phyloP scores from a whole-genome alignment of 2,888 invertebrate species.

The Pristionchus exspectatus region DNA sequence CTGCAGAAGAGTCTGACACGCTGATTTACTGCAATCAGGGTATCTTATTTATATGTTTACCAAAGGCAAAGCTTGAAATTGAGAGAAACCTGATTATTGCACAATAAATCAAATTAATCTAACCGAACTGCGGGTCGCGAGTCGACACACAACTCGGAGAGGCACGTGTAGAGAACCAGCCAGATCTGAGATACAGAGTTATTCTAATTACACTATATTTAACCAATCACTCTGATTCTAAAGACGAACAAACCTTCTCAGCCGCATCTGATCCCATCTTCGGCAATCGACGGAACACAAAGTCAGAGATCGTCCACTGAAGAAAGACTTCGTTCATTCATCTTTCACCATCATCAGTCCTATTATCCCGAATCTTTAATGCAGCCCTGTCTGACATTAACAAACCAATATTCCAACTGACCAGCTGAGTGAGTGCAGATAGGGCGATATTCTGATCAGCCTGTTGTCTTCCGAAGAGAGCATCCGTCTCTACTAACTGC shows the following conservation, averaged over 20 bases:
- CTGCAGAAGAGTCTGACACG: slow-evolving; percentile 96
- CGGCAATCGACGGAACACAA: slow-evolving; percentile 79
- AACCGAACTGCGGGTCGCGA: slow-evolving; percentile 91
- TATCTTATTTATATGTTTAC: no score
- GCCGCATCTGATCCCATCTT: slow-evolving; percentile 63
- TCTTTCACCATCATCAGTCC: neutral
- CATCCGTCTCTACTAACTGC: slow-evolving; percentile 87
- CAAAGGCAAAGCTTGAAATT: no score
- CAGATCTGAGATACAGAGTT: slow-evolving; percentile 68
- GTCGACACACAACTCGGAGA: slow-evolving; percentile 89
- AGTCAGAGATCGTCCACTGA: slow-evolving; percentile 99
- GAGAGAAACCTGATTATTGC: neutral
- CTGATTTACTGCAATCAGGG: slow-evolving; percentile 90
- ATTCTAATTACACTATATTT: neutral
- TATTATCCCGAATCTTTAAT: neutral
- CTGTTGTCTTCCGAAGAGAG: slow-evolving; percentile 95
- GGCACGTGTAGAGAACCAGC: slow-evolving; percentile 79
- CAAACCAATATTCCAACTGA: slow-evolving; percentile 37
- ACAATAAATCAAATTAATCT: neutral
- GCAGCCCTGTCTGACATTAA: neutral
- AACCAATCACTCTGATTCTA: neutral
- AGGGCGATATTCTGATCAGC: slow-evolving; percentile 97
- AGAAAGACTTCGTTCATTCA: slow-evolving; percentile 74
- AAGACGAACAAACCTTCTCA: slow-evolving; percentile 58
- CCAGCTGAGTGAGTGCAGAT: slow-evolving; percentile 93